Evolutionary conservation across 1,140 invertebrate species (phyloP), one percentile per base, ranked within the genome.

Genomic region (Mercenaria mercenaria): DNA sequence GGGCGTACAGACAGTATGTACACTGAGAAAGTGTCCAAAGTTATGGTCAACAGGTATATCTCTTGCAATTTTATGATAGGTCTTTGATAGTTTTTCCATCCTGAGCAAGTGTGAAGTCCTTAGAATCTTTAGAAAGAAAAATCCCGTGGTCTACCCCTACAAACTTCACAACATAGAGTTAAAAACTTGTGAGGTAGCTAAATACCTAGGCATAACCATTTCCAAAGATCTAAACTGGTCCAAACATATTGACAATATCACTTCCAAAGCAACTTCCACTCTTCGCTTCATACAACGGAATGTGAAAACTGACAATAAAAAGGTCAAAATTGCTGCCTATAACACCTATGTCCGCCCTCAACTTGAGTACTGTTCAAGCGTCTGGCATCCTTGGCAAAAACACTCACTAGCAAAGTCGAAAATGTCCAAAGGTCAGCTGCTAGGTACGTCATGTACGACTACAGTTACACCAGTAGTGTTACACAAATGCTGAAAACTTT

Each of bases 171-270:
- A 43, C 11, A 76, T 15, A 23, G 41, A 43, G 23, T n/a, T 76
- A 2, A 76, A 76, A 3, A n/a, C 72, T 23, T 8, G 37, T 15
- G 23, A 20, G 11, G 15, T 11, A 43, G 37, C 72, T 18, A 82
- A 82, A 41, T 82, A 82, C 26, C 34, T 61, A 39, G 79, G 79
- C 18, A 34, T 82, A 23, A 82, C 79, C 15, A 59, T 82, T 26
- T 26, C n/a, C 18, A 8, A 15, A 79, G 20, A 79, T 26, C 29
- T 79, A 11, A 50, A 47, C n/a, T 61, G 79, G 79, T 32, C 29
- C 10, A 37, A 10, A 26, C 77, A 80, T 50, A 34, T 64, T 37
- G 39, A 82, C 11, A 82, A 82, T 52, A 82, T 82, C n/a, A 32
- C 79, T 23, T 61, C 77, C 18, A 82, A 82, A 34, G 56, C 79